Evolutionary conservation across 1,140 invertebrate species (phyloP).

Genomic region (Popillia japonica): DNA sequence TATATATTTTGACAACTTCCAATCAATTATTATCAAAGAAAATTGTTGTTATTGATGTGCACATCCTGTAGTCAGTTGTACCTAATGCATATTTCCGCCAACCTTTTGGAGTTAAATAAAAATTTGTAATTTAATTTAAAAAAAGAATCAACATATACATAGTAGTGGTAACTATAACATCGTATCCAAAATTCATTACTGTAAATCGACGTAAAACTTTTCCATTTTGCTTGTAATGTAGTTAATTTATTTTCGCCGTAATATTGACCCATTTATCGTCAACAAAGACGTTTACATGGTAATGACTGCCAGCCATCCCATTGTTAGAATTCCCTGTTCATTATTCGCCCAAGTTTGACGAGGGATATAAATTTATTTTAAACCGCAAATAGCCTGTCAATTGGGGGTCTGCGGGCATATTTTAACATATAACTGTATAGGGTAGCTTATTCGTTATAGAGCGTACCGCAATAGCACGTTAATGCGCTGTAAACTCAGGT

Average conservation of each 20-base stretch:
- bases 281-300: slow-evolving; percentile 31
- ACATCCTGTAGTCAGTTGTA: too few relatives aligned
- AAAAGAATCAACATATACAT: too few relatives aligned
- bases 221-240: background rate
- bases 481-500: slow-evolving; percentile 23
- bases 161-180: too few relatives aligned
- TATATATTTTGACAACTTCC: too few relatives aligned
- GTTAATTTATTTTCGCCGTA: slow-evolving; percentile 14
- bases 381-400: slow-evolving; percentile 32
- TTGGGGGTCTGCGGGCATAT: background rate
- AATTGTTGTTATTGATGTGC: too few relatives aligned
- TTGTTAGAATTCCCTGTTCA: slow-evolving; percentile 34
- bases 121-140: too few relatives aligned
- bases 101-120: too few relatives aligned
- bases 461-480: background rate
- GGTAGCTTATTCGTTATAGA: background rate
- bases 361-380: slow-evolving; percentile 34
- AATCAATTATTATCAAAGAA: too few relatives aligned
- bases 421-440: background rate
- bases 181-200: background rate
- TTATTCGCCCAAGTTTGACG: slow-evolving; percentile 24
- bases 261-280: slow-evolving; percentile 12
- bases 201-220: background rate
- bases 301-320: slow-evolving; percentile 29
- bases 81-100: too few relatives aligned